Evolutionary conservation across 2,888 invertebrate species (phyloP).

Genomic region (Taphrorychus bicolor): DNA sequence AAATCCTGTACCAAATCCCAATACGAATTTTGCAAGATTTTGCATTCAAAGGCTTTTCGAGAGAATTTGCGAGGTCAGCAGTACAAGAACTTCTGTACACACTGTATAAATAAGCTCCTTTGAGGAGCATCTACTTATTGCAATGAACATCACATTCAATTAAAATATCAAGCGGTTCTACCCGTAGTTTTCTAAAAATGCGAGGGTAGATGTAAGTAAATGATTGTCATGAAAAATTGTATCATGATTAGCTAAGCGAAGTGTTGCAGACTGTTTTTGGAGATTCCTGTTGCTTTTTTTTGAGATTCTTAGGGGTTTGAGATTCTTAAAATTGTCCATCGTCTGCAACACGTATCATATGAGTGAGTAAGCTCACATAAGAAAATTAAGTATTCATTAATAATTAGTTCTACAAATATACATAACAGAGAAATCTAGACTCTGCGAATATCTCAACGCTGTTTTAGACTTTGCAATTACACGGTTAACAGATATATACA

Average conservation of each 20-base stretch:
- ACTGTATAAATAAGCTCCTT: background rate
- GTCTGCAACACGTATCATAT: conserved; percentile 23
- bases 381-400: conserved; percentile 22
- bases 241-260: conserved; percentile 18
- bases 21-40: no score
- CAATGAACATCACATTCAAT: conserved; percentile 31
- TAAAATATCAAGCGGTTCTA: conserved; percentile 25
- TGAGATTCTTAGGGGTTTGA: background rate
- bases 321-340: background rate
- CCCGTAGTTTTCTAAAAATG: conserved; percentile 13
- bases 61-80: background rate
- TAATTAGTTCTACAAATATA: conserved; percentile 21
- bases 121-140: conserved; percentile 23
- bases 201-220: conserved; percentile 13
- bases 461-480: conserved; percentile 10
- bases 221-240: conserved; percentile 39
- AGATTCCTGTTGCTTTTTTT: background rate
- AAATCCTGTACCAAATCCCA: background rate
- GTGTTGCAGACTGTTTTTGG: conserved; percentile 17
- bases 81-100: background rate
- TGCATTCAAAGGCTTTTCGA: background rate
- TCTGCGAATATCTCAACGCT: conserved; percentile 25
- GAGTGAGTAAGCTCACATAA: conserved; percentile 10
- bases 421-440: conserved; percentile 29
- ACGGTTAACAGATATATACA: background rate